phyloP scores from a whole-genome alignment of 2,797 vertebrate genomes.

The Malacoraja senta region DNA sequence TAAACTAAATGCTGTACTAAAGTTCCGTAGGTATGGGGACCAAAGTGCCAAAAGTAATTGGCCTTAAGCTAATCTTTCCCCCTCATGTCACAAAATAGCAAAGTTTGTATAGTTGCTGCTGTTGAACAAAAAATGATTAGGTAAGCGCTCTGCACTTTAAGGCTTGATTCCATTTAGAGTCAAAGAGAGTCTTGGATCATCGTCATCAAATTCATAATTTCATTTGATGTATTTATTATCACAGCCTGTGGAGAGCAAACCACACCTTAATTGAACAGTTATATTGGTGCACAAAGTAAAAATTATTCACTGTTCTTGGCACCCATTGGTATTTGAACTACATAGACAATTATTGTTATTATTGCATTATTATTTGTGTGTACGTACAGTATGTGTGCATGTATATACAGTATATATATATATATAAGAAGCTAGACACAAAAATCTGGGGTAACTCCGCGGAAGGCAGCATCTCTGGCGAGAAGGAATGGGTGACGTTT shows the following conservation, averaged over 20 bases:
- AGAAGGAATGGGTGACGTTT: no score
- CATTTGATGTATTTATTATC: not conserved
- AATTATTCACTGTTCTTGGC: not conserved
- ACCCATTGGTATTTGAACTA: not conserved
- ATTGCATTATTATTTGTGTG: no score
- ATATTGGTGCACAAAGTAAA: not conserved
- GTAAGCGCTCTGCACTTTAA: not conserved
- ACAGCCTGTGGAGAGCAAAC: not conserved
- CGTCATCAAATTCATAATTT: no score
- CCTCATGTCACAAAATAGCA: not conserved
- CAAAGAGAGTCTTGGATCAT: no score
- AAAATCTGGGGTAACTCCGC: no score
- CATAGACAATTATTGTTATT: no score
- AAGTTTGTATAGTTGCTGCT: not conserved
- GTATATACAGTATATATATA: no score
- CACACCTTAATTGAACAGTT: not conserved
- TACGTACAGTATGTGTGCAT: no score
- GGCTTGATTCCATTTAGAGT: not conserved
- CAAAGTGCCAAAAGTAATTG: not conserved
- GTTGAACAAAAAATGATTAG: not conserved
- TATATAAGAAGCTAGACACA: no score
- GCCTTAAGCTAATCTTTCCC: not conserved
- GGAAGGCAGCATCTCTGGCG: no score
- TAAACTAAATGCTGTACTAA: not conserved
- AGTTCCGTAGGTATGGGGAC: not conserved